phyloP scores from a whole-genome alignment of 2,797 vertebrate genomes.

The Tolypeutes matacus region DNA sequence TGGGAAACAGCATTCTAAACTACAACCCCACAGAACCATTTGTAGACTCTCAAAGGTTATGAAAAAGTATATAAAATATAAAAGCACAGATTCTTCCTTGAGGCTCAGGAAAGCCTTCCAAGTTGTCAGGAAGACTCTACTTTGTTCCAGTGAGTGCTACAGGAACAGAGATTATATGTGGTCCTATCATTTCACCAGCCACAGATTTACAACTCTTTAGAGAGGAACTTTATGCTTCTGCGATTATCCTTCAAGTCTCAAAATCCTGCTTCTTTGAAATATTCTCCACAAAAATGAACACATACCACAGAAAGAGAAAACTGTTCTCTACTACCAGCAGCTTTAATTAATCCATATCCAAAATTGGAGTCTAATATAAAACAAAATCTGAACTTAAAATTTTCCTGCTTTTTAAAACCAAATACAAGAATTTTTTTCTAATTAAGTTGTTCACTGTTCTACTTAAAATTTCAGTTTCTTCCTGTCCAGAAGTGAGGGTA shows the following conservation, averaged over 20 bases:
- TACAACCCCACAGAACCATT: neutral
- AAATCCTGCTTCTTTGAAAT: constrained; percentile 12
- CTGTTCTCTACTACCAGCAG: neutral
- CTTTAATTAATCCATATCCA: constrained; percentile 29
- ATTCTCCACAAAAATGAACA: constrained; percentile 47
- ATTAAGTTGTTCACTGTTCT: neutral
- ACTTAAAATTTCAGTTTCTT: constrained; percentile 58
- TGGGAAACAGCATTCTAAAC: constrained; percentile 7
- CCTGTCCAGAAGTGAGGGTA: neutral
- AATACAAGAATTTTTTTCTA: neutral
- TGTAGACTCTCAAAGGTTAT: neutral
- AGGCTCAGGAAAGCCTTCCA: neutral
- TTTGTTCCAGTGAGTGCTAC: neutral
- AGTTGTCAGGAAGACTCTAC: neutral
- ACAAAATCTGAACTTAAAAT: constrained; percentile 25
- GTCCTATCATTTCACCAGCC: neutral
- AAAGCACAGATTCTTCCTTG: neutral
- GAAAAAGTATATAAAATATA: neutral
- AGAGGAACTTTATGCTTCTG: neutral
- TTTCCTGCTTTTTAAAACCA: constrained; percentile 48
- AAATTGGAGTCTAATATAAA: neutral
- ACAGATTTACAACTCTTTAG: neutral
- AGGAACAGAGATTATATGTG: neutral
- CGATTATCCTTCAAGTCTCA: neutral
- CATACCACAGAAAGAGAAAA: constrained; percentile 17